phyloP scores from a whole-genome alignment of 2,113 vertebrate species.

The human (Homo sapiens) region GRCh38 chr9:106816001-106816500 shows the following conservation, averaged over 20 bases:
- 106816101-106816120: neutral
- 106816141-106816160: conserved; percentile 26
- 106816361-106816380: neutral
- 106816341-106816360: neutral
- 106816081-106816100: neutral
- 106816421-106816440: neutral
- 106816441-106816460: conserved; percentile 44
- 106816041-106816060: neutral
- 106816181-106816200: neutral
- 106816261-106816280: neutral
- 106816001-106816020: neutral
- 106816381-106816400: neutral
- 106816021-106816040: neutral
- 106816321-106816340: neutral
- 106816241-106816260: conserved; percentile 26
- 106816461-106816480: conserved; percentile 29
- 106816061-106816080: neutral
- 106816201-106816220: neutral
- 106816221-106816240: conserved; percentile 13
- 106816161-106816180: neutral
- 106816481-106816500: conserved; percentile 37
- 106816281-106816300: neutral
- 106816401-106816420: neutral
- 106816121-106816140: neutral
- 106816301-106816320: no score